A percentile compares a stretch with the other conserved stretches of the same genome.
Conservation (phyloP, 2,888 invertebrate genomes). For the Pachycephus smyrnensis region DNA sequence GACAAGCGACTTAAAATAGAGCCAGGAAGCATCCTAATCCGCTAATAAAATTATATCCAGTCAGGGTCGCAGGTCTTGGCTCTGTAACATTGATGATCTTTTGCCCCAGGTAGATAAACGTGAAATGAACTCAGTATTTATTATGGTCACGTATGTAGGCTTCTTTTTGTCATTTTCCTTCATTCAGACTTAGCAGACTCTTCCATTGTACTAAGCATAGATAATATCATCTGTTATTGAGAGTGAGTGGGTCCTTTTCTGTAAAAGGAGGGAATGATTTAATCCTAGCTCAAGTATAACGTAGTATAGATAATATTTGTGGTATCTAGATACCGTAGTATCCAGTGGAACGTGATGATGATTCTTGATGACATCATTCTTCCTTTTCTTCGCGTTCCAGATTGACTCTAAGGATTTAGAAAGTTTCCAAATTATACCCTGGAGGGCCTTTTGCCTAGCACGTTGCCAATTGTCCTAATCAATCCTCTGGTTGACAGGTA, state of each 20-base stretch:
- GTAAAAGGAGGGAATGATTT: background rate
- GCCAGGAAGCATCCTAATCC: background rate
- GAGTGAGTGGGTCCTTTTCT: background rate
- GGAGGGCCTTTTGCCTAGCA: background rate
- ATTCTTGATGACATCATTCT: background rate
- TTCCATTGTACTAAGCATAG: background rate
- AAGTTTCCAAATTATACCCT: background rate
- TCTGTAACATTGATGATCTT: background rate
- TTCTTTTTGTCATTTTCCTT: background rate
- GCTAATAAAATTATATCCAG: conserved; percentile 1
- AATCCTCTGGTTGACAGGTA: background rate
- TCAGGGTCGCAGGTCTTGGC: background rate
- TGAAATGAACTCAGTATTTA: background rate
- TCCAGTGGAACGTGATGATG: background rate
- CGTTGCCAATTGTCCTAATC: background rate
- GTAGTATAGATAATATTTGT: background rate
- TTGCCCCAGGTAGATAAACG: background rate
- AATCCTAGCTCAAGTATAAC: background rate
- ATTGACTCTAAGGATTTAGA: background rate
- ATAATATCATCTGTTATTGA: background rate
- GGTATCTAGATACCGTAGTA: background rate
- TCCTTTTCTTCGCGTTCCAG: background rate
- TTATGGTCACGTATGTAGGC: background rate
- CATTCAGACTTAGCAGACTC: background rate
- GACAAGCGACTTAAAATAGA: background rate